These are phyloP conservation scores for Ecliptopera silaceata DNA, from an alignment of 2,888 invertebrate species.

Conservation along the genomic window DNA sequence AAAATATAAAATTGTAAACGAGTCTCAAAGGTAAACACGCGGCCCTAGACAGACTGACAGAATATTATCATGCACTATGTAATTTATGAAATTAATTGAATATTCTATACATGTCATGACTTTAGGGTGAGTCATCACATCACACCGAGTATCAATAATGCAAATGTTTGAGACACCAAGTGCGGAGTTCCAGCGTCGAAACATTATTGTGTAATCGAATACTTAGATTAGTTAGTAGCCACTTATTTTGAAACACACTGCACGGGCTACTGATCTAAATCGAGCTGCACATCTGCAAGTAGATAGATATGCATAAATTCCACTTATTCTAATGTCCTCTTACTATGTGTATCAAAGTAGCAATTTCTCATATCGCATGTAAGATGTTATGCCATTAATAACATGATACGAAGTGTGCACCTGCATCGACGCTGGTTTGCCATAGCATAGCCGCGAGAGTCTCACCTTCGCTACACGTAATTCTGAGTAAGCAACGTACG, in stretches of 20 bases:
- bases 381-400: slow-evolving; percentile 46
- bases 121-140: slow-evolving; percentile 46
- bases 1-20: neutral
- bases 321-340: slow-evolving; percentile 3
- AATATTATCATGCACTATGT: neutral
- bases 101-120: slow-evolving; percentile 41
- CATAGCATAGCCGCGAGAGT: slow-evolving; percentile 34
- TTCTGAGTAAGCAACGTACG: slow-evolving; percentile 18
- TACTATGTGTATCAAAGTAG: slow-evolving; percentile 16
- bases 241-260: slow-evolving; percentile 3
- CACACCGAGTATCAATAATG: slow-evolving; percentile 26
- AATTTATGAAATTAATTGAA: slow-evolving; percentile 36
- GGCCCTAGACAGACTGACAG: neutral
- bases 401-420: slow-evolving; percentile 45
- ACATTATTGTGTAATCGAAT: slow-evolving; percentile 13
- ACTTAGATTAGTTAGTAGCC: slow-evolving; percentile 4
- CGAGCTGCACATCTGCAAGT: neutral
- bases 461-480: slow-evolving; percentile 12
- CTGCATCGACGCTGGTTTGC: slow-evolving; percentile 38
- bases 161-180: slow-evolving; percentile 35
- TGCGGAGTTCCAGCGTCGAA: slow-evolving; percentile 28
- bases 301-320: slow-evolving; percentile 2
- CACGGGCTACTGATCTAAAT: neutral
- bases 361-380: slow-evolving; percentile 28
- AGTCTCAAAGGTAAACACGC: neutral